Percentiles rank a stretch among this genome's conserved stretches.
phyloP scores from a whole-genome alignment of 2,797 vertebrate species.

The Oophaga sylvatica region DNA sequence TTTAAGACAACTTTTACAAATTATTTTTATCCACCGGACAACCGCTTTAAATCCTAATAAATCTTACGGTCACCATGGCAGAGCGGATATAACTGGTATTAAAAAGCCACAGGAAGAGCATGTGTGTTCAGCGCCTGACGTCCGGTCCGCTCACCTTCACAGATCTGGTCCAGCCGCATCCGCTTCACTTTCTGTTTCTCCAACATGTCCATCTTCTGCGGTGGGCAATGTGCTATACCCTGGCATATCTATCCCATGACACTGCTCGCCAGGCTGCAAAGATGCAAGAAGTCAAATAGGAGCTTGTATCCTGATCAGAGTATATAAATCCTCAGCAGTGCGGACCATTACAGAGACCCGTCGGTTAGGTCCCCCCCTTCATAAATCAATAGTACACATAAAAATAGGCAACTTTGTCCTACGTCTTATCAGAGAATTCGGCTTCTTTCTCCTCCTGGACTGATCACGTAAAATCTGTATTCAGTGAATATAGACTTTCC shows the following conservation, averaged over 20 bases:
- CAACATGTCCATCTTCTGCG: constrained; percentile 50
- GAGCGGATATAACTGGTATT: too few relatives aligned
- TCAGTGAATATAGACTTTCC: too few relatives aligned
- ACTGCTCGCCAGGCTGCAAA: constrained; percentile 47
- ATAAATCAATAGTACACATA: too few relatives aligned
- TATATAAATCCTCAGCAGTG: neutral
- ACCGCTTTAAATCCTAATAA: too few relatives aligned
- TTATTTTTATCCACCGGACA: too few relatives aligned
- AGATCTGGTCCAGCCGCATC: constrained; percentile 45
- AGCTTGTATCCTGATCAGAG: neutral
- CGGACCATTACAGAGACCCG: neutral
- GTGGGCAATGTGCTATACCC: constrained; percentile 33
- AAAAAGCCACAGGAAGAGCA: too few relatives aligned
- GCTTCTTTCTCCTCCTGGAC: too few relatives aligned
- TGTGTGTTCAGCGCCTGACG: neutral
- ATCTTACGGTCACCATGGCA: too few relatives aligned
- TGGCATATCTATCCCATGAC: constrained; percentile 46
- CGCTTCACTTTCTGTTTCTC: constrained; percentile 53
- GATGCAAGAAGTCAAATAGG: constrained; percentile 33
- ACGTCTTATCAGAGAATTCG: too few relatives aligned
- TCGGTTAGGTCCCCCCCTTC: neutral
- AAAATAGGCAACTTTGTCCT: too few relatives aligned
- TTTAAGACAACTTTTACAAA: too few relatives aligned
- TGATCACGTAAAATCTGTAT: too few relatives aligned
- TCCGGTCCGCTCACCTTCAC: constrained; percentile 43